Percentiles rank a stretch among this genome's conserved stretches.
phyloP scores from a whole-genome alignment of 2,888 invertebrate species.

The Parnassius mnemosyne region DNA sequence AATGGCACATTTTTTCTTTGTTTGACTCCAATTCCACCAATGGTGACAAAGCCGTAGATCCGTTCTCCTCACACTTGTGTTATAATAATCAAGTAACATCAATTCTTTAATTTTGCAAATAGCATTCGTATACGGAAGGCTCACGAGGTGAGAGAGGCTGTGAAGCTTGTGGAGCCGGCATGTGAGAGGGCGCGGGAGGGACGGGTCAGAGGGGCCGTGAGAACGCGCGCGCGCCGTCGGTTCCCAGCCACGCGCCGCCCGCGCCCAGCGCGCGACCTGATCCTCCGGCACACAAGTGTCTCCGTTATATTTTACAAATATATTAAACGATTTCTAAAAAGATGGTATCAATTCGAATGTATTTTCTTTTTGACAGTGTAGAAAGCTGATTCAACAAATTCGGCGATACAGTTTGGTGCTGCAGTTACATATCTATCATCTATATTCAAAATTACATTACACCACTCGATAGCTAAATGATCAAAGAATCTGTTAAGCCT shows the following conservation, averaged over 20 bases:
- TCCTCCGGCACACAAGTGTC: conserved; percentile 28
- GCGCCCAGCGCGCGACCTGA: conserved; percentile 53
- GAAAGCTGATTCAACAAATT: too few species aligned
- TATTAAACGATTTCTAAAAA: not conserved
- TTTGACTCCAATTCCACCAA: too few species aligned
- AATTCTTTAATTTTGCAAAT: not conserved
- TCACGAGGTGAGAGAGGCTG: conserved; percentile 25
- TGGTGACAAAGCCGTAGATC: too few species aligned
- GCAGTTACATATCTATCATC: too few species aligned
- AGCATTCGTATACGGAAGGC: conserved; percentile 22
- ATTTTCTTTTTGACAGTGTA: too few species aligned
- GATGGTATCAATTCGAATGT: not conserved
- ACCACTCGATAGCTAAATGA: too few species aligned
- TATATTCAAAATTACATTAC: not conserved
- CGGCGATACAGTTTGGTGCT: too few species aligned
- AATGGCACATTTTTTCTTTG: too few species aligned
- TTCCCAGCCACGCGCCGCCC: conserved; percentile 78
- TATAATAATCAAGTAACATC: too few species aligned
- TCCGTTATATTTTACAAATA: conserved; percentile 5
- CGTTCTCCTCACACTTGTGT: too few species aligned
- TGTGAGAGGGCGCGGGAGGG: conserved; percentile 36
- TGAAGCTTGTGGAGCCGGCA: conserved; percentile 23
- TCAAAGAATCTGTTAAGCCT: too few species aligned
- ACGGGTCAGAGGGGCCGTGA: conserved; percentile 73
- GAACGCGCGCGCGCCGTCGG: conserved; percentile 79